These are phyloP conservation scores for Jaculus jaculus DNA, from an alignment of 2,113 vertebrate genomes.

Conservation along the genomic window DNA sequence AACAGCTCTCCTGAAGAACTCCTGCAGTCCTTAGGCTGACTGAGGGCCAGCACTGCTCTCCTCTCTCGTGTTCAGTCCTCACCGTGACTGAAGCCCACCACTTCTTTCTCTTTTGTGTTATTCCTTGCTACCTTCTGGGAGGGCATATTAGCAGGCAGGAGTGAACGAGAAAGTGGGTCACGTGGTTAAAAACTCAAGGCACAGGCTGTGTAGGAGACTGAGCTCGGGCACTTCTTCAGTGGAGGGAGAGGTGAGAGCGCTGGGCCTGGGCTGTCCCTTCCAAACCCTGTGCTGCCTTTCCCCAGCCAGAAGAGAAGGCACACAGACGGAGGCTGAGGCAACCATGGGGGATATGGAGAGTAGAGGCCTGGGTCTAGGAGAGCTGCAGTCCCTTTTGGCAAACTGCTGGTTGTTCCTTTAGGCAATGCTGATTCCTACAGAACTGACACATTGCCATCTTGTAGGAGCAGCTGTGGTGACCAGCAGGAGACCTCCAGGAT, in stretches of 20 bases:
- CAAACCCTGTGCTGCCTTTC: not conserved
- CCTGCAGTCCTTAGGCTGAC: too few species aligned
- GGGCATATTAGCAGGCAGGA: not conserved
- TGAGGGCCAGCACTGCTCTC: fast-evolving
- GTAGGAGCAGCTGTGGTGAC: not conserved
- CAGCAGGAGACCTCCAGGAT: not conserved
- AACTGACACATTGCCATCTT: not conserved
- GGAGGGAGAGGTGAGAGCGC: not conserved
- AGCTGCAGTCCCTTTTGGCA: not conserved
- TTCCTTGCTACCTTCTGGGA: not conserved
- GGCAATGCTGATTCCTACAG: not conserved
- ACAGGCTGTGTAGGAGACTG: not conserved
- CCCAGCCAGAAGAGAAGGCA: not conserved
- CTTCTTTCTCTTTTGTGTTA: not conserved
- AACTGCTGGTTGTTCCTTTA: not conserved
- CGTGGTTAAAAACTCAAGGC: not conserved
- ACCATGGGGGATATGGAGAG: not conserved
- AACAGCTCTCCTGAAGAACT: not conserved
- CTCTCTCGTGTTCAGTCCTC: too few species aligned
- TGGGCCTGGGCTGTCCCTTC: not conserved
- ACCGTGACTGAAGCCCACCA: too few species aligned
- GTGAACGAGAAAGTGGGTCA: not conserved
- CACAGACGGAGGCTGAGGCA: not conserved
- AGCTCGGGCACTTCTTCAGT: not conserved
- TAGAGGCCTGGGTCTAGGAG: not conserved